phyloP scores from a whole-genome alignment of 2,113 vertebrate species.

The Peromyscus polionotus region DNA sequence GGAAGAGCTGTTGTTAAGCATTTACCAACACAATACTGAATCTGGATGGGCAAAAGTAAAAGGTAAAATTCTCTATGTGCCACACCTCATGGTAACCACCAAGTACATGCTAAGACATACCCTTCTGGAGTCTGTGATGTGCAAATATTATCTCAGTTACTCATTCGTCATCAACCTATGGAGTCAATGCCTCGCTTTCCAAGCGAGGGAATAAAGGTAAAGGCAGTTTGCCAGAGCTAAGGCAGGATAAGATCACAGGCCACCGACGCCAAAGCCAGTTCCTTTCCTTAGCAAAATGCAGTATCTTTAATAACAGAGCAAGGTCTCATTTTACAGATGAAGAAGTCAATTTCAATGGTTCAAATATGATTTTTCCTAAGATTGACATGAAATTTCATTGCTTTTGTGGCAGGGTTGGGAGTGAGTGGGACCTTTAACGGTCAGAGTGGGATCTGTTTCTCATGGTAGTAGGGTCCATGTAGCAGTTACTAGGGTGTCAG shows the following conservation, averaged over 20 bases:
- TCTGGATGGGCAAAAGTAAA: neutral
- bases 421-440: no score
- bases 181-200: neutral
- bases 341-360: neutral
- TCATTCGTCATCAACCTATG: neutral
- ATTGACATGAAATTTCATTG: neutral
- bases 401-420: neutral
- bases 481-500: neutral
- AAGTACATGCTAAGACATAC: neutral
- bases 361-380: neutral
- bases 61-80: neutral
- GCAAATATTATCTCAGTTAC: neutral
- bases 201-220: neutral
- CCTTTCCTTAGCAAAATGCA: neutral
- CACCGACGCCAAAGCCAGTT: neutral
- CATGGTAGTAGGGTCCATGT: no score
- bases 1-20: neutral
- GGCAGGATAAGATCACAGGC: neutral
- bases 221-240: neutral
- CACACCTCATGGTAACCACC: neutral
- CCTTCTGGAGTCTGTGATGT: neutral
- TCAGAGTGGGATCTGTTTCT: neutral
- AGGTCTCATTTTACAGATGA: neutral
- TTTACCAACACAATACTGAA: neutral
- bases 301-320: neutral